These are phyloP conservation scores for Trichogramma dendrolimi DNA, from an alignment of 2,888 invertebrate species.

Conservation along the genomic window DNA sequence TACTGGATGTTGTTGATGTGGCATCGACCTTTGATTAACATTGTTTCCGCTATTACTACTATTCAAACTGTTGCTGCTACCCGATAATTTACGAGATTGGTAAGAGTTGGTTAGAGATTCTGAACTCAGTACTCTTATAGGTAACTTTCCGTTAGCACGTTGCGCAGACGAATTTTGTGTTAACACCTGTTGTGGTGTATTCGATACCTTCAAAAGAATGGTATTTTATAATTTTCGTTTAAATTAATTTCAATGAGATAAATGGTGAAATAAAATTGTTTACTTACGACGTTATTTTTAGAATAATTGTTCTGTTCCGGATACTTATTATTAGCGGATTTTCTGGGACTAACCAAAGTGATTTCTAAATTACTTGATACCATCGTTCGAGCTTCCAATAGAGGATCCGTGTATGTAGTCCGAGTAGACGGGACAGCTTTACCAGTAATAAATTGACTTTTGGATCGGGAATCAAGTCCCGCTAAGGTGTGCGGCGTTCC, in stretches of 20 bases:
- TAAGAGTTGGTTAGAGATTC: slow-evolving; percentile 31
- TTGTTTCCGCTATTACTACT: neutral
- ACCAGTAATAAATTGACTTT: slow-evolving; percentile 7
- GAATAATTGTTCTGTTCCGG: too few species aligned
- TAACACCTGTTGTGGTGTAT: too few species aligned
- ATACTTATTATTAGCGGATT: slow-evolving; percentile 7
- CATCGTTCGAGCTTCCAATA: slow-evolving; percentile 54
- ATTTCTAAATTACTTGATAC: slow-evolving; percentile 68
- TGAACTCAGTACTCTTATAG: slow-evolving; percentile 46
- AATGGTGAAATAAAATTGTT: too few species aligned
- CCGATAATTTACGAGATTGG: slow-evolving; percentile 36
- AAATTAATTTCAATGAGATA: too few species aligned
- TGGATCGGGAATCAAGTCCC: slow-evolving; percentile 36
- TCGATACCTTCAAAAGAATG: too few species aligned
- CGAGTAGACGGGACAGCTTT: neutral
- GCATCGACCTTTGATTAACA: too few species aligned
- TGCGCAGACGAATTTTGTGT: slow-evolving; percentile 50
- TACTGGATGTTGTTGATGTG: slow-evolving; percentile 36
- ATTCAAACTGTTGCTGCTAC: slow-evolving; percentile 2
- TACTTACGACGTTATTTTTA: too few species aligned
- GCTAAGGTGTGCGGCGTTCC: slow-evolving; percentile 11
- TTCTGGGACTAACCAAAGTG: slow-evolving; percentile 60
- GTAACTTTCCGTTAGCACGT: slow-evolving; percentile 58
- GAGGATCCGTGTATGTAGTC: slow-evolving; percentile 17
- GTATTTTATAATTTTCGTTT: too few species aligned